Percentiles rank a stretch among this genome's conserved stretches.
Conservation (phyloP, 2,113 vertebrate genomes). For the Catharus bicknelli region DNA sequence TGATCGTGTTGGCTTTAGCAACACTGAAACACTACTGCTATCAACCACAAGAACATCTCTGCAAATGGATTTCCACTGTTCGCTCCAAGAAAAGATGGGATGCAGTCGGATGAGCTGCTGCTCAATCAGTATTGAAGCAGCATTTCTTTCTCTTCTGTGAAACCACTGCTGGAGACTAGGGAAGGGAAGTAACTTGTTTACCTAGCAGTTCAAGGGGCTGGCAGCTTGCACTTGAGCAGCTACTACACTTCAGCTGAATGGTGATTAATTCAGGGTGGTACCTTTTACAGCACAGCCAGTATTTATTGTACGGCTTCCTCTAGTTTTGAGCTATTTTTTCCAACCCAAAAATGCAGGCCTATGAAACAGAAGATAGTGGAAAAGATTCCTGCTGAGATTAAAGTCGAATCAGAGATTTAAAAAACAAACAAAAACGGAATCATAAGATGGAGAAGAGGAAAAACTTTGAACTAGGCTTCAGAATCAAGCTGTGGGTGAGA, state of each 20-base stretch:
- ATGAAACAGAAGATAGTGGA: not conserved
- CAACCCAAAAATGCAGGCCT: not conserved
- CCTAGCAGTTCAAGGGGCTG: not conserved
- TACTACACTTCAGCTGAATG: not conserved
- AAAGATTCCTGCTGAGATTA: not conserved
- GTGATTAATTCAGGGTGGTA: not conserved
- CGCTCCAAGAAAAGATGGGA: fast-evolving
- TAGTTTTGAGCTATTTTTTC: not conserved
- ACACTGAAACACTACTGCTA: not conserved
- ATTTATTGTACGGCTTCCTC: not conserved
- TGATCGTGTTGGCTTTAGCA: not conserved
- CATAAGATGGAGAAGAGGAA: not conserved
- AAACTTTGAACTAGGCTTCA: not conserved
- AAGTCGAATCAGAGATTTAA: not conserved
- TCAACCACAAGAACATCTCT: fast-evolving
- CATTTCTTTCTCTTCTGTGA: not conserved
- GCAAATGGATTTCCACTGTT: not conserved
- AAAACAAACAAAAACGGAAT: not conserved
- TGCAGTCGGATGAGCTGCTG: not conserved
- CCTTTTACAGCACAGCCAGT: not conserved
- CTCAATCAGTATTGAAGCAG: not conserved
- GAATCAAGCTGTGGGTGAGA: not conserved
- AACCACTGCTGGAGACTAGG: not conserved
- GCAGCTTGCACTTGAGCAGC: not conserved
- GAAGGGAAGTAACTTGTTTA: not conserved